These are phyloP conservation scores for Horisme vitalbata DNA, from an alignment of 2,888 invertebrate species.

Conservation along the genomic window DNA sequence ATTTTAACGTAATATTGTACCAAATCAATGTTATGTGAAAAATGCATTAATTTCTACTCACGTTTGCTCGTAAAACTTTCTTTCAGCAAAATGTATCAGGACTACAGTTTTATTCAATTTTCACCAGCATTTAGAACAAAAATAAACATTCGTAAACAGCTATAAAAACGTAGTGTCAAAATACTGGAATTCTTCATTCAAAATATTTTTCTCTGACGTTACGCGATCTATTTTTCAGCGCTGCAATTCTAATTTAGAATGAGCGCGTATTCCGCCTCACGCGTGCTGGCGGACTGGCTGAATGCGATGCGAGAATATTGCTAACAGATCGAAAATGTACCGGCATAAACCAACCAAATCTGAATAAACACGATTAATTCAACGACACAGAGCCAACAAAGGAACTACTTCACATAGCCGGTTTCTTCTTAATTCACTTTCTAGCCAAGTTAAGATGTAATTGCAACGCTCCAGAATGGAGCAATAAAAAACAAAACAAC, in stretches of 20 bases:
- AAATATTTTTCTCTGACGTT: conserved; percentile 28
- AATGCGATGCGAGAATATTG: conserved; percentile 36
- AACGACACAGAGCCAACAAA: conserved; percentile 38
- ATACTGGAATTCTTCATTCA: conserved; percentile 28
- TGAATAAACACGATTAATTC: conserved; percentile 54
- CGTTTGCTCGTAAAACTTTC: conserved; percentile 44
- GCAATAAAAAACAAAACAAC: conserved; percentile 45
- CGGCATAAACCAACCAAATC: conserved; percentile 70
- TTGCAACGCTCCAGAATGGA: conserved; percentile 44
- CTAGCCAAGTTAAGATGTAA: conserved; percentile 43
- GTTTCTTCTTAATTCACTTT: conserved; percentile 64
- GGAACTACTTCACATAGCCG: conserved; percentile 49
- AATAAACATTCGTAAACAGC: conserved; percentile 17
- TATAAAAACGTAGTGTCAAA: conserved; percentile 12
- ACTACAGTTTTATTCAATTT: conserved; percentile 24
- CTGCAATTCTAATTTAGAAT: conserved; percentile 35
- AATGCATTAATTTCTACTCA: conserved; percentile 37
- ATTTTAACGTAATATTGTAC: too few species aligned
- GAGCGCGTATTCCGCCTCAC: conserved; percentile 50
- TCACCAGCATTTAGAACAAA: conserved; percentile 21
- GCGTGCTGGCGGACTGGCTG: conserved; percentile 60
- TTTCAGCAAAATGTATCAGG: conserved; percentile 32
- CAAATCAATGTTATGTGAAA: too few species aligned
- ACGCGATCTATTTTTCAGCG: conserved; percentile 42
- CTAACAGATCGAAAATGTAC: conserved; percentile 59